Evolutionary conservation across 2,888 invertebrate species (phyloP), one percentile per base, ranked within the genome.

Genomic region (Chrysolina oricalcia): DNA sequence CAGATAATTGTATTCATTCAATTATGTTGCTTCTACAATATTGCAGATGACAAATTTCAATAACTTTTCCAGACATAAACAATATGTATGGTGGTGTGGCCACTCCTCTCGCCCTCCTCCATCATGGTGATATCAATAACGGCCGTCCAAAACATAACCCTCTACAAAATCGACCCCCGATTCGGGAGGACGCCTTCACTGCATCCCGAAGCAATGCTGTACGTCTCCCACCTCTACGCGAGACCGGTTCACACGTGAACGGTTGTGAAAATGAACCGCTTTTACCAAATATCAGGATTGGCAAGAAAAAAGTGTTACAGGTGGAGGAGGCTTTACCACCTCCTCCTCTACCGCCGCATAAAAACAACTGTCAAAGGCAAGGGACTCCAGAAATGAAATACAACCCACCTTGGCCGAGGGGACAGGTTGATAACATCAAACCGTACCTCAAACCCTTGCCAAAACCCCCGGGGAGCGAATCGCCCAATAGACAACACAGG

Each of bases 1-100:
- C 8, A 35, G 35, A 35, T 35, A 35, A n/a, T 35, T 35, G 8
- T 27, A 27, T 27, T 27, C 27, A 27, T 27, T 27, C 6, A 35
- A 35, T 35, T 35, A 35, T 35, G 5, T 27, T 27, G 27, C 27
- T 27, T 53, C 19, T 53, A 21, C 21, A 53, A 53, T 4, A 8
- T 53, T 8, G 19, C 19, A 19, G 19, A 17, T n/a, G 59, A 56
- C 11, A 8, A 13, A 46, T 19, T 35, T 70, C 75, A 41, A 46
- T 35, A 17, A 53, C 74, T 73, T 71, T 84, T 84, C 59, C 77
- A 88, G 88, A 86, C 81, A 75, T 87, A 83, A 90, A 82, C 91
- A 93, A 85, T 80, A 89, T 90, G 82, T 94, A 93, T 84, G 94
- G 94, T 0, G 94, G 94, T 17, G 93, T 94, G 10, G 92, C 94